These are phyloP conservation scores for Platygyra sinensis DNA, from an alignment of 64 coral and sea anemone genomes.

Conservation along the genomic window DNA sequence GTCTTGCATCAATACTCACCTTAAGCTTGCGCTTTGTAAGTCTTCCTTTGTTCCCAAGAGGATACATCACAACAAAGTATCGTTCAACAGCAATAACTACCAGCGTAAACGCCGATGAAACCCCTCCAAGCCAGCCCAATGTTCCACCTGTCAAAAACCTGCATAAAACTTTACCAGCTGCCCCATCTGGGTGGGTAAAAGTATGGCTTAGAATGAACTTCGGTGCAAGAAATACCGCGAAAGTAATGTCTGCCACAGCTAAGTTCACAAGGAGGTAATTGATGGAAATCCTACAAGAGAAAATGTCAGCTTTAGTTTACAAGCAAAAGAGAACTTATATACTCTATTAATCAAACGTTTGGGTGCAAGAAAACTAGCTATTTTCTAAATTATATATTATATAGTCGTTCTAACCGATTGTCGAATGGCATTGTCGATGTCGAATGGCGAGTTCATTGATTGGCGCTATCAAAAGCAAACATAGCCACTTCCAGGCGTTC, in stretches of 20 bases:
- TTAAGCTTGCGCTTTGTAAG: neutral
- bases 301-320: neutral
- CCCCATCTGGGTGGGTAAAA: constrained; percentile 9
- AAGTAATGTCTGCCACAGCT: constrained; percentile 8
- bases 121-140: constrained; percentile 18
- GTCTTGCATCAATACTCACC: neutral
- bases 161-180: neutral
- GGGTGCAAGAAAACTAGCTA: too few relatives aligned
- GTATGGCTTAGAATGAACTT: neutral
- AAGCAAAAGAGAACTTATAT: too few relatives aligned
- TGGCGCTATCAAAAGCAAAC: too few relatives aligned
- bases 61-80: constrained; percentile 13
- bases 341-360: too few relatives aligned
- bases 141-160: neutral
- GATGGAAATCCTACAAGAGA: neutral
- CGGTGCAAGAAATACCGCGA: constrained; percentile 17
- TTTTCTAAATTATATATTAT: too few relatives aligned
- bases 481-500: too few relatives aligned
- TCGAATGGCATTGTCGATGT: too few relatives aligned
- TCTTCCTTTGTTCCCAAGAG: neutral
- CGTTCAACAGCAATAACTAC: constrained; percentile 24
- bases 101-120: constrained; percentile 11
- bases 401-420: too few relatives aligned
- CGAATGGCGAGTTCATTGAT: too few relatives aligned
- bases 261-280: constrained; percentile 22